Evolutionary conservation across 2,113 vertebrate genomes (phyloP).

Genomic region (Mohoua ochrocephala): DNA sequence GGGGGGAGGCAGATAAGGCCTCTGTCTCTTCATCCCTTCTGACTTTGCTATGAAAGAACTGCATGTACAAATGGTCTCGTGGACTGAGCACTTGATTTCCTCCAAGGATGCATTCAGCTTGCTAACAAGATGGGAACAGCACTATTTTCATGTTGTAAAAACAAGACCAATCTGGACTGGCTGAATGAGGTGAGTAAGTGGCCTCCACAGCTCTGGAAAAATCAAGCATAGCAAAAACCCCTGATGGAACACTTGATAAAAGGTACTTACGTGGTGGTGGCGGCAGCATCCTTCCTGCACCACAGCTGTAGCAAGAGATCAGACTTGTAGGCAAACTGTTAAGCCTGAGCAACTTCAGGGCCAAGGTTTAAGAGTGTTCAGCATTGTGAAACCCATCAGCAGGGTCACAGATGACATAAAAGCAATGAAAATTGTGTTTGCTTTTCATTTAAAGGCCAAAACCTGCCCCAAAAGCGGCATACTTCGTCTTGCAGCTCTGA

Average conservation of each 20-base stretch:
- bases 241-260: not conserved
- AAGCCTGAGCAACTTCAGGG: not conserved
- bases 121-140: rapidly evolving
- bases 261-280: not conserved
- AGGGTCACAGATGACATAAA: not conserved
- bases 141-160: not conserved
- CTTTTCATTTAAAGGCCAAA: not conserved
- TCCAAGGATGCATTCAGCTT: not conserved
- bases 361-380: not conserved
- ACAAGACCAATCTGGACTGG: not conserved
- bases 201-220: not conserved
- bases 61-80: not conserved
- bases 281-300: not conserved
- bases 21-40: not conserved
- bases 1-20: not conserved
- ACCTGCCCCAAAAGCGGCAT: not conserved
- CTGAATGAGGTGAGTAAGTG: not conserved
- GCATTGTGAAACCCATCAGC: not conserved
- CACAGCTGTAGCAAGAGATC: not conserved
- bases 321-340: not conserved
- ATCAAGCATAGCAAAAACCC: not conserved
- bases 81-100: not conserved
- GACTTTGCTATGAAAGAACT: not conserved
- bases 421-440: not conserved
- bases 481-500: not conserved